Conservation (phyloP, 2,113 vertebrate species). For the Spea multiplicata region DNA sequence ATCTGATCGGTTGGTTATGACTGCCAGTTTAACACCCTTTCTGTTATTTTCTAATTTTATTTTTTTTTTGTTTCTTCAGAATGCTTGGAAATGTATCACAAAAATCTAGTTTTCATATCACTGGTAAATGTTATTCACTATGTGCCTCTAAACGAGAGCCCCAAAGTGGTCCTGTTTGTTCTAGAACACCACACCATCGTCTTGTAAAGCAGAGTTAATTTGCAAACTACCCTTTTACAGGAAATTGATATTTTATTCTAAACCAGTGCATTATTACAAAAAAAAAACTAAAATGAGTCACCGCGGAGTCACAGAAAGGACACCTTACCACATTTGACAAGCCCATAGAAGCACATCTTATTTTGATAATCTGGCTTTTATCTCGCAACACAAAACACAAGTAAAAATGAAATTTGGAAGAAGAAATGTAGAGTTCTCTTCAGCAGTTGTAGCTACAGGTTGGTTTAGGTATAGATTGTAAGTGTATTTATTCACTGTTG, state of each 20-base stretch:
- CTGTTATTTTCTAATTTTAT: too few species aligned
- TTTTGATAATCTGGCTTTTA: slow-evolving; percentile 57
- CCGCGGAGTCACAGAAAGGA: slow-evolving; percentile 68
- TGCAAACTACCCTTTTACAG: slow-evolving; percentile 69
- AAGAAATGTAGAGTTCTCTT: too few species aligned
- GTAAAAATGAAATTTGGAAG: too few species aligned
- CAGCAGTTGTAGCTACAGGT: too few species aligned
- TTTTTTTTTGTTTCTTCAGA: too few species aligned
- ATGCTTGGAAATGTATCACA: too few species aligned
- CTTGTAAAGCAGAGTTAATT: slow-evolving; percentile 47
- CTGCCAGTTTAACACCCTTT: too few species aligned
- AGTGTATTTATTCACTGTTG: too few species aligned
- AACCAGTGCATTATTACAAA: slow-evolving; percentile 61
- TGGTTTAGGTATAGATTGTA: too few species aligned
- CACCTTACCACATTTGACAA: slow-evolving; percentile 64
- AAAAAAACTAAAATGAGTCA: slow-evolving; percentile 70
- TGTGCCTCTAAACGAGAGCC: slow-evolving; percentile 1
- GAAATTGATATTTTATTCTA: slow-evolving; percentile 65
- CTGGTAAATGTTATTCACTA: too few species aligned
- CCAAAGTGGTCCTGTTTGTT: neutral
- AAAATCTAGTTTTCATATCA: too few species aligned
- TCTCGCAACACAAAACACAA: slow-evolving; percentile 42
- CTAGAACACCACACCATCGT: neutral
- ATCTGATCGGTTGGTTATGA: too few species aligned
- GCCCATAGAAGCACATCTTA: neutral